These are phyloP conservation scores for Myioborus miniatus DNA, from an alignment of 2,797 vertebrate species.

Conservation along the genomic window DNA sequence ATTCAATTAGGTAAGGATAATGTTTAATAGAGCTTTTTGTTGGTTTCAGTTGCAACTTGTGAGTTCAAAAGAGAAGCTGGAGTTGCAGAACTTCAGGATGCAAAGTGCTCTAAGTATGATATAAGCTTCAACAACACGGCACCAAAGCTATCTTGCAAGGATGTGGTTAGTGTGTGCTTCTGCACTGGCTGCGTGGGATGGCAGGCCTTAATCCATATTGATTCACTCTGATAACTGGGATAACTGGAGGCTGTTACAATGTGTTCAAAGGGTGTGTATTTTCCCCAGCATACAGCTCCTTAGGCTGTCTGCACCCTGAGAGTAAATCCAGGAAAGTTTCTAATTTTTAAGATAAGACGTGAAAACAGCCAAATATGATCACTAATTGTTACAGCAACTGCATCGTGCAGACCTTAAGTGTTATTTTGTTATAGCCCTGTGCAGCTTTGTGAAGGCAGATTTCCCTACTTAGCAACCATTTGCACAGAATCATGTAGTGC, in stretches of 20 bases:
- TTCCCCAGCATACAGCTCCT: neutral
- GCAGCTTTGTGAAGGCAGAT: neutral
- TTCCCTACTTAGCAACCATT: neutral
- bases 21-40: slow-evolving; percentile 47
- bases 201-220: neutral
- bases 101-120: neutral
- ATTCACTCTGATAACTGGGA: neutral
- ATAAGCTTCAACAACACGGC: neutral
- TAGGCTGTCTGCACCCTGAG: neutral
- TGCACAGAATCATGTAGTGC: neutral
- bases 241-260: neutral
- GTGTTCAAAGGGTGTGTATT: neutral
- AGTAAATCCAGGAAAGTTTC: neutral
- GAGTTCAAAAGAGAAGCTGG: slow-evolving; percentile 23
- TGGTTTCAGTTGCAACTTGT: slow-evolving; percentile 45
- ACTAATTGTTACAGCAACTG: neutral
- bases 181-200: neutral
- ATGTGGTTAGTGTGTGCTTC: neutral
- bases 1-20: slow-evolving; percentile 51
- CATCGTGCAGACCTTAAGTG: neutral
- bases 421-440: neutral
- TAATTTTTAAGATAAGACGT: neutral
- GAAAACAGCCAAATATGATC: neutral
- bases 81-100: neutral
- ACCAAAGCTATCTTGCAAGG: neutral